Percentiles rank a stretch among this genome's conserved stretches.
Conservation (phyloP, 2,888 invertebrate genomes). For the Cephus runcator region DNA sequence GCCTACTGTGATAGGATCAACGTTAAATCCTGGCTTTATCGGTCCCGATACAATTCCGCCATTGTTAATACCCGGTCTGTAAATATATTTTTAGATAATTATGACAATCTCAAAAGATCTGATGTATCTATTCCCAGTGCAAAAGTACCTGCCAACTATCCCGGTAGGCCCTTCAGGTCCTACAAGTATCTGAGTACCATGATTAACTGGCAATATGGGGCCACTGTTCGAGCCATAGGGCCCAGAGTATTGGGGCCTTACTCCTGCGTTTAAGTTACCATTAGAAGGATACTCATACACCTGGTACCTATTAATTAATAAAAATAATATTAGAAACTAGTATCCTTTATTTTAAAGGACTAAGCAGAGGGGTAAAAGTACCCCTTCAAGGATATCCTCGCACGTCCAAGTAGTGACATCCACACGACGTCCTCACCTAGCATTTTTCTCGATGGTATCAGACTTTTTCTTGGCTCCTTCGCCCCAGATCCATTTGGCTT, state of each 20-base stretch:
- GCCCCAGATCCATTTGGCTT: slow-evolving; percentile 66
- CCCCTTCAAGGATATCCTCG: not conserved
- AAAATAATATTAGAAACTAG: not conserved
- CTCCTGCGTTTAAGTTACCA: not conserved
- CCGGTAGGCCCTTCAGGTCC: slow-evolving; percentile 70
- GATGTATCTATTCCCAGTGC: not conserved
- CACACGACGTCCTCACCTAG: slow-evolving; percentile 29
- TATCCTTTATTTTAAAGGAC: not conserved
- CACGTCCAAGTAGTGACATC: not conserved
- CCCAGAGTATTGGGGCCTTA: slow-evolving; percentile 40
- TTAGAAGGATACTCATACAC: slow-evolving; percentile 30
- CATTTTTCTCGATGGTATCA: slow-evolving; percentile 15
- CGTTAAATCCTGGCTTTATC: slow-evolving; percentile 11
- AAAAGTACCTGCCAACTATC: slow-evolving; percentile 62
- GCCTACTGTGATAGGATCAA: slow-evolving; percentile 53
- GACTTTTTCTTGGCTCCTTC: slow-evolving; percentile 39
- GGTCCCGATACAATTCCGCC: slow-evolving; percentile 6
- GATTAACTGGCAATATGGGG: slow-evolving; percentile 40
- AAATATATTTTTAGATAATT: not conserved
- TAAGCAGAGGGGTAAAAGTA: not conserved
- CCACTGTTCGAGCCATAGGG: slow-evolving; percentile 53
- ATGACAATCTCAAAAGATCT: slow-evolving; percentile 16
- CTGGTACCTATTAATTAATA: slow-evolving; percentile 29
- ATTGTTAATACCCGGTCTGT: not conserved
- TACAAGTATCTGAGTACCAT: slow-evolving; percentile 54